A percentile compares a stretch with the other conserved stretches of the same genome.
Evolutionary conservation across 2,888 invertebrate genomes (phyloP).

Genomic region (Ophioninae sp.): DNA sequence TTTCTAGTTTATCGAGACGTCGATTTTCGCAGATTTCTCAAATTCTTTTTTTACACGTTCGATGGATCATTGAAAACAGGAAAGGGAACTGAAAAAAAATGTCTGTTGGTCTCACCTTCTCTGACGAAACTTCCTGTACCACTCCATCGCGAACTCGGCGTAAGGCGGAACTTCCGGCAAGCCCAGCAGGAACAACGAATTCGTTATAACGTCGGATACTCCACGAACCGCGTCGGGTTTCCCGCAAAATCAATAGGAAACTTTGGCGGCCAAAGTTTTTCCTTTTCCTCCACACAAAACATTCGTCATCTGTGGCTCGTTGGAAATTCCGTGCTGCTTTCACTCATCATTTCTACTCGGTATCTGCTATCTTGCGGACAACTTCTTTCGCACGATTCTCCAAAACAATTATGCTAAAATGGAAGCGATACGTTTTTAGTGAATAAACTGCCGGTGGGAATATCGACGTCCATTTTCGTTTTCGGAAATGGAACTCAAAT

Average conservation of each 20-base stretch:
- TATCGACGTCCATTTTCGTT: background rate
- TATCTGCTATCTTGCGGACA: conserved; percentile 19
- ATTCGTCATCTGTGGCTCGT: conserved; percentile 51
- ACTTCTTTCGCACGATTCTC: background rate
- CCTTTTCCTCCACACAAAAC: background rate
- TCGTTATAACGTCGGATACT: conserved; percentile 1
- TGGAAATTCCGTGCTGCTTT: conserved; percentile 26
- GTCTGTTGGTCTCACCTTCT: conserved; percentile 32
- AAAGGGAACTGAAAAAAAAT: background rate
- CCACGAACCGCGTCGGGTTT: background rate
- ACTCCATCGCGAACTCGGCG: conserved; percentile 41
- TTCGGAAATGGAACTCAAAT: background rate
- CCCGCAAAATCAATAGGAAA: background rate
- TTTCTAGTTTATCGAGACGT: background rate
- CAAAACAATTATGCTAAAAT: background rate
- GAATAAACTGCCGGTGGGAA: background rate
- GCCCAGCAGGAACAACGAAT: conserved; percentile 6
- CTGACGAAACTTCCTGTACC: conserved; percentile 50
- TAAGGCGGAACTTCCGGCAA: background rate
- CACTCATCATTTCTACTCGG: conserved; percentile 34
- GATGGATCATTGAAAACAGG: background rate
- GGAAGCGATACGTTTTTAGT: background rate
- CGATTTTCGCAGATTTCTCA: background rate
- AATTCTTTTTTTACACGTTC: background rate
- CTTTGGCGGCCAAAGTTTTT: background rate